phyloP scores from a whole-genome alignment of 2,888 invertebrate species.

The Capitulum mitella region DNA sequence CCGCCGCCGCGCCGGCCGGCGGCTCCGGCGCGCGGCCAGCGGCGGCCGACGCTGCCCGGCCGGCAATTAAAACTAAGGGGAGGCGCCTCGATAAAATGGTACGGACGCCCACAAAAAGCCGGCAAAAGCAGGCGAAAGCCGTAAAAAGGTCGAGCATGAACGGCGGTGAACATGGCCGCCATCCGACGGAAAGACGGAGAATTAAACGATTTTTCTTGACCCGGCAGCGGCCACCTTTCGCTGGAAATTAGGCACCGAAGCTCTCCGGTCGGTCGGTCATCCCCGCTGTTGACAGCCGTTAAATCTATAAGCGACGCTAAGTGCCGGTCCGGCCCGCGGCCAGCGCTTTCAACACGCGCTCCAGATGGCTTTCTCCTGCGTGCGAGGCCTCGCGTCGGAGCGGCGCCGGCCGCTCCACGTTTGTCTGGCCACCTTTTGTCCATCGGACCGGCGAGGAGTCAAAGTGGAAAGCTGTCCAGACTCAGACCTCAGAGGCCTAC shows the following conservation, averaged over 20 bases:
- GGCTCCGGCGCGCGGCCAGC: background rate
- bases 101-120: background rate
- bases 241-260: background rate
- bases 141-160: background rate
- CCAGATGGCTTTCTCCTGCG: background rate
- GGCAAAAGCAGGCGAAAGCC: background rate
- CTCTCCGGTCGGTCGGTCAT: background rate
- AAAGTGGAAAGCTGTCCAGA: too few species aligned
- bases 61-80: slow-evolving; percentile 10
- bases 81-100: background rate
- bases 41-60: too few species aligned
- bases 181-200: background rate
- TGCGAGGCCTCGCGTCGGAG: too few species aligned
- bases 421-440: too few species aligned
- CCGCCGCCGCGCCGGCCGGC: background rate
- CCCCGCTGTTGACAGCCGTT: slow-evolving; percentile 15
- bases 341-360: background rate
- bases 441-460: too few species aligned
- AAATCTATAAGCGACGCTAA: slow-evolving; percentile 3
- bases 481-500: too few species aligned
- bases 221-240: background rate
- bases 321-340: background rate
- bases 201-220: too few species aligned
- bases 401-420: too few species aligned
- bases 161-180: too few species aligned